Evolutionary conservation across 1,140 invertebrate species (phyloP).

Genomic region (Ruditapes philippinarum): DNA sequence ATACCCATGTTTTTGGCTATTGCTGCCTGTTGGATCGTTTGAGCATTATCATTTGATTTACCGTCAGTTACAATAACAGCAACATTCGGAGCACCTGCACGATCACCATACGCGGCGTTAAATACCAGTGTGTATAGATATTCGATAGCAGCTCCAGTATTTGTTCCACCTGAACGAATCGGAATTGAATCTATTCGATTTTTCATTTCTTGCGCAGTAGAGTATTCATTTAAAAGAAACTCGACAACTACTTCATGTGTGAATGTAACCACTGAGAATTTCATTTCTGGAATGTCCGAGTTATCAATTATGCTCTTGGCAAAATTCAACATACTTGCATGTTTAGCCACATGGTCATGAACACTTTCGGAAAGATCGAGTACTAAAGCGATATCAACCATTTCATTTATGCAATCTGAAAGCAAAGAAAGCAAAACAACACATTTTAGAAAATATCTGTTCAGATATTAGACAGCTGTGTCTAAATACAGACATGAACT

Average conservation of each 20-base stretch:
- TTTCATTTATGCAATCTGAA: conserved; percentile 23
- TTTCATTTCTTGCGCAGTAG: not conserved
- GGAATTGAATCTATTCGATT: not conserved
- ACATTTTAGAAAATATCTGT: too few relatives aligned
- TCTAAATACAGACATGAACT: too few relatives aligned
- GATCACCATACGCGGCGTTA: not conserved
- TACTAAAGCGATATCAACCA: not conserved
- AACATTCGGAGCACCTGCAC: not conserved
- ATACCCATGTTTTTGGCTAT: not conserved
- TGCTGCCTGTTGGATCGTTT: not conserved
- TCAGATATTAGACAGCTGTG: too few relatives aligned
- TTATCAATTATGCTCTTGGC: not conserved
- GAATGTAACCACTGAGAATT: not conserved
- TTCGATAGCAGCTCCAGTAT: not conserved
- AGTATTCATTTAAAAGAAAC: not conserved
- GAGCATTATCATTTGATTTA: conserved; percentile 1
- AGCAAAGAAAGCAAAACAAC: too few relatives aligned
- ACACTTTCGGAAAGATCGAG: conserved; percentile 7
- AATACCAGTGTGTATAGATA: not conserved
- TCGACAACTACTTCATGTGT: not conserved
- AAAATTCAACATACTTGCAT: not conserved
- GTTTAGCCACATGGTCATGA: not conserved
- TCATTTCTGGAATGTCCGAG: not conserved
- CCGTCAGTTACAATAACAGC: conserved; percentile 23
- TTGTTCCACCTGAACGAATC: not conserved